Percentiles rank a stretch among this genome's conserved stretches.
phyloP scores from a whole-genome alignment of 1,140 invertebrate genomes.

The Leptinotarsa defecta region DNA sequence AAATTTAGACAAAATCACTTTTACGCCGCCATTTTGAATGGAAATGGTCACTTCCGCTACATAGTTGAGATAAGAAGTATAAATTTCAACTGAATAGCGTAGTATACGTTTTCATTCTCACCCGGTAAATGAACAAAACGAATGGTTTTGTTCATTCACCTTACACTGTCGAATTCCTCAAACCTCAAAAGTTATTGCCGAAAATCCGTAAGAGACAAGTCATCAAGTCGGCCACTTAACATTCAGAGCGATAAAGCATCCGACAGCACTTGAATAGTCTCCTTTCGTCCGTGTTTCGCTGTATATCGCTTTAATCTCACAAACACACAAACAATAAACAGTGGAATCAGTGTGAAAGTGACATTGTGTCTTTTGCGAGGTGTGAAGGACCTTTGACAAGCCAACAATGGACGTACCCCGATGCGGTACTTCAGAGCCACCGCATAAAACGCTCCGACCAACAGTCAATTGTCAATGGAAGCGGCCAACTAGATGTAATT shows the following conservation, averaged over 20 bases:
- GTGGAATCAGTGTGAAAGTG: conserved; percentile 51
- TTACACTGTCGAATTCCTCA: no score
- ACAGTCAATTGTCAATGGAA: conserved; percentile 43
- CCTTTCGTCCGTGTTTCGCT: conserved; percentile 11
- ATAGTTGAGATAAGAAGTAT: no score
- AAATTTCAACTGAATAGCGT: no score
- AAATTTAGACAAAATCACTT: no score
- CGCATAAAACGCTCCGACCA: conserved; percentile 46
- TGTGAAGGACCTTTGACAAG: conserved; percentile 49
- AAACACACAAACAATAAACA: conserved; percentile 52
- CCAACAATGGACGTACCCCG: conserved; percentile 46
- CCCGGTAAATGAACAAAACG: no score
- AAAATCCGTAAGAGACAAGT: background rate
- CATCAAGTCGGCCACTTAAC: conserved; percentile 18
- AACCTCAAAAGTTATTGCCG: no score
- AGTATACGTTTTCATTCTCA: no score
- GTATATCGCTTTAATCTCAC: conserved; percentile 28
- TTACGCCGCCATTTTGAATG: no score
- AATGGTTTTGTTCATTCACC: no score
- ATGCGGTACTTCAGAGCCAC: conserved; percentile 50
- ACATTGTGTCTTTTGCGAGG: conserved; percentile 50
- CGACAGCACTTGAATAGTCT: background rate
- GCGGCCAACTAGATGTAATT: conserved; percentile 49
- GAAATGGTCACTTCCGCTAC: no score
- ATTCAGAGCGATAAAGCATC: background rate